phyloP scores from a whole-genome alignment of 2,888 invertebrate species.

The Drosophila histrio region DNA sequence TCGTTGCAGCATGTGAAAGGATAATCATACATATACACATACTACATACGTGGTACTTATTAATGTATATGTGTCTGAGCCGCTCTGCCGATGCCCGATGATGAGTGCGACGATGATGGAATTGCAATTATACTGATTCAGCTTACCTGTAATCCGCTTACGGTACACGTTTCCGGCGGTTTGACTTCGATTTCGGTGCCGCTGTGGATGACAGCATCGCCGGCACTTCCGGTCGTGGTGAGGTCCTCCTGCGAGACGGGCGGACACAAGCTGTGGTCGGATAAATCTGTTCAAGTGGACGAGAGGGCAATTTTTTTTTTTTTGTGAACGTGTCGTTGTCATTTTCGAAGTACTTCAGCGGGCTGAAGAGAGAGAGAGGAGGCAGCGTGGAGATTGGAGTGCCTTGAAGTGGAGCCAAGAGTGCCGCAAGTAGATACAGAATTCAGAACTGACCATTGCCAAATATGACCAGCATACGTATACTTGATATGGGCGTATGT shows the following conservation, averaged over 20 bases:
- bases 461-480: conserved; percentile 33
- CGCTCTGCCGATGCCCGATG: too few relatives aligned
- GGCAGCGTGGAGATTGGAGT: conserved; percentile 21
- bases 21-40: conserved; percentile 10
- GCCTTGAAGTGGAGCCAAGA: conserved; percentile 19
- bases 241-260: conserved; percentile 82
- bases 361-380: conserved; percentile 4
- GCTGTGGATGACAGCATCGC: conserved; percentile 82
- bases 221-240: conserved; percentile 75
- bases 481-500: conserved; percentile 60
- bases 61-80: conserved; percentile 33
- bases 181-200: conserved; percentile 86
- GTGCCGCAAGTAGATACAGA: conserved; percentile 43
- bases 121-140: conserved; percentile 76
- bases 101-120: conserved; percentile 67
- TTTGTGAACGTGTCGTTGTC: conserved; percentile 47
- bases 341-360: conserved; percentile 40
- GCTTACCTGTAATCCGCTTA: conserved; percentile 89
- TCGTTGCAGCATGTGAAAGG: conserved; percentile 35
- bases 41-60: background rate
- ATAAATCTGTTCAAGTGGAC: conserved; percentile 80
- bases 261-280: conserved; percentile 83
- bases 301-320: conserved; percentile 49
- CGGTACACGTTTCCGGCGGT: conserved; percentile 84
- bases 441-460: conserved; percentile 41